These are phyloP conservation scores for Avahi laniger DNA, from an alignment of 2,797 vertebrate species.

Conservation along the genomic window DNA sequence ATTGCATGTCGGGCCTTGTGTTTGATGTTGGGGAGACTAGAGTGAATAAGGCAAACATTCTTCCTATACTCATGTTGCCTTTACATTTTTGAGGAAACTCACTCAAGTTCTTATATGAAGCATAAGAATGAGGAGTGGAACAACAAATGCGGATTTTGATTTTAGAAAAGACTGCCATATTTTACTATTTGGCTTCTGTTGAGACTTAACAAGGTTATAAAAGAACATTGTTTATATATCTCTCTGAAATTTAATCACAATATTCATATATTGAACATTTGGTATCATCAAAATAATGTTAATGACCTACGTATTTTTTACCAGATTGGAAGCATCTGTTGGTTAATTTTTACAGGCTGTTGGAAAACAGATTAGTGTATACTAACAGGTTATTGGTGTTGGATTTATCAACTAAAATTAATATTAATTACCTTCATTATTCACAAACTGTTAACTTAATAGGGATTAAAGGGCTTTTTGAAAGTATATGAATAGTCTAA, in stretches of 20 bases:
- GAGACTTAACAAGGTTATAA: conserved; percentile 59
- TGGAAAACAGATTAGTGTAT: conserved; percentile 54
- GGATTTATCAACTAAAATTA: conserved; percentile 72
- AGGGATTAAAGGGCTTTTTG: conserved; percentile 65
- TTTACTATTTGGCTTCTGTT: conserved; percentile 56
- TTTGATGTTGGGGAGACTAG: background rate
- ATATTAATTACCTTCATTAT: conserved; percentile 75
- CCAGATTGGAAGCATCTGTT: conserved; percentile 75
- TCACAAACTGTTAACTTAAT: conserved; percentile 74
- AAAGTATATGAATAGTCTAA: conserved; percentile 64
- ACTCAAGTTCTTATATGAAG: background rate
- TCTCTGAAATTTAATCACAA: conserved; percentile 62
- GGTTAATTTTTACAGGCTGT: conserved; percentile 71
- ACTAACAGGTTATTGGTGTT: conserved; percentile 72
- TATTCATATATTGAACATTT: conserved; percentile 71
- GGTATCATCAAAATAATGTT: conserved; percentile 73
- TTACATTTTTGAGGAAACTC: background rate
- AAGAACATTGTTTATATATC: conserved; percentile 49
- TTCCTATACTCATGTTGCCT: background rate
- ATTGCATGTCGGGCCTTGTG: background rate
- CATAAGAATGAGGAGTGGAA: background rate
- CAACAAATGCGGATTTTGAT: background rate
- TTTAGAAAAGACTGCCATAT: background rate
- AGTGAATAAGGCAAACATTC: background rate
- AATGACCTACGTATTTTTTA: conserved; percentile 59